These are phyloP conservation scores for Hipparchia sbordonii DNA, from an alignment of 2,888 invertebrate species.

Conservation along the genomic window DNA sequence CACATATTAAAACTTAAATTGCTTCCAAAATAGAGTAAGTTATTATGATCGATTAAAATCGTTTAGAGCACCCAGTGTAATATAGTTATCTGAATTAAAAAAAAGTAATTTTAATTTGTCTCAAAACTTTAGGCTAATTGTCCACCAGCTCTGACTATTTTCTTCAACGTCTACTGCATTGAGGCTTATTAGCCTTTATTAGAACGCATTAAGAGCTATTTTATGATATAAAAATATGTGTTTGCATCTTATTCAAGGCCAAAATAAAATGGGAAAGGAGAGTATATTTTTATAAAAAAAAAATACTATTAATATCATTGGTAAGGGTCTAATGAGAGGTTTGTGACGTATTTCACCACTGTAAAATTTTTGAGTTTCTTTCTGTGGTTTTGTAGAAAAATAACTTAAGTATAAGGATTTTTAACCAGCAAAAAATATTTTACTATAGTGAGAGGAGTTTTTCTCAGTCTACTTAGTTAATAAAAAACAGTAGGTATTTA, in stretches of 20 bases:
- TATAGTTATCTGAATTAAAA: background rate
- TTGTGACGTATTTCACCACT: background rate
- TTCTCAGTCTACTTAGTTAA: too few species aligned
- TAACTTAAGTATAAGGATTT: too few species aligned
- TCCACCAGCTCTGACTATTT: background rate
- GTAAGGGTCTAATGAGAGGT: slow-evolving; percentile 20
- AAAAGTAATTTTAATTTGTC: too few species aligned
- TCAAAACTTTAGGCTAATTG: background rate
- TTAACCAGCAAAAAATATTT: too few species aligned
- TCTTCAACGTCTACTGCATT: background rate
- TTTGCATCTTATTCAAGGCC: slow-evolving; percentile 9
- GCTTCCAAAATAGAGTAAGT: too few species aligned
- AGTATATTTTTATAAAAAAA: slow-evolving; percentile 1
- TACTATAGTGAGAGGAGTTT: too few species aligned
- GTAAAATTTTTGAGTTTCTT: background rate
- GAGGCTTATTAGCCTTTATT: background rate
- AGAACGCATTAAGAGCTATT: background rate
- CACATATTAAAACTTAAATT: too few species aligned
- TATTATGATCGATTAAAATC: too few species aligned
- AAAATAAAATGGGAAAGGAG: slow-evolving; percentile 8
- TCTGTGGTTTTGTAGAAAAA: background rate
- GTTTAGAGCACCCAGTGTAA: background rate
- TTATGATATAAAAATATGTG: background rate
- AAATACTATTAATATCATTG: slow-evolving; percentile 9
- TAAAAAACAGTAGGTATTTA: too few species aligned